Conservation (phyloP, 2,113 vertebrate species). For the Nansenia antarctica region DNA sequence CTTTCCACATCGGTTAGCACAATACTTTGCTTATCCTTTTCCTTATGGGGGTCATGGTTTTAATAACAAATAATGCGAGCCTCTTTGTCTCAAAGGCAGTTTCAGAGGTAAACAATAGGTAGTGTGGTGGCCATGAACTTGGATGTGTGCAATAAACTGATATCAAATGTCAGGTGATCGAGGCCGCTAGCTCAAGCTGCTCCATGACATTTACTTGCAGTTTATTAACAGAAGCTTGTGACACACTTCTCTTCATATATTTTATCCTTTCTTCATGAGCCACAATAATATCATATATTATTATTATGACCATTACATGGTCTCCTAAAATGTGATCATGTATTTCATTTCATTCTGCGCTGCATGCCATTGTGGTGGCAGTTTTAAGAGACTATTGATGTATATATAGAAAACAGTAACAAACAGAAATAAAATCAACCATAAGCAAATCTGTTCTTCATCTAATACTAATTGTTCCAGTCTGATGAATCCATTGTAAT, state of each 20-base stretch:
- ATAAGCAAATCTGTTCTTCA: neutral
- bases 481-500: too few species aligned
- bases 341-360: constrained; percentile 35
- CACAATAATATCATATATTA: too few species aligned
- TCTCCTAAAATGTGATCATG: neutral
- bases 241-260: constrained; percentile 36
- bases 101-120: constrained; percentile 16
- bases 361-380: constrained; percentile 24
- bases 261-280: neutral
- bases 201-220: neutral
- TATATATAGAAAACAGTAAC: too few species aligned
- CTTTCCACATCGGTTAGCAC: constrained; percentile 45
- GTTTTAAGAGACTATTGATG: too few species aligned
- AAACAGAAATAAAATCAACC: neutral
- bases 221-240: constrained; percentile 30
- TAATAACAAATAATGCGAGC: constrained; percentile 39
- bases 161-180: constrained; percentile 5
- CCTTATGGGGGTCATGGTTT: constrained; percentile 47
- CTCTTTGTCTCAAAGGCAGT: constrained; percentile 26
- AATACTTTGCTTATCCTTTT: neutral
- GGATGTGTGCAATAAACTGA: constrained; percentile 16
- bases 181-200: constrained; percentile 5
- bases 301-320: too few species aligned
- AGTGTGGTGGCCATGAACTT: constrained; percentile 25
- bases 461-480: neutral